A percentile compares a stretch with the other conserved stretches of the same genome.
Evolutionary conservation across 2,888 invertebrate species (phyloP).

Genomic region (Acronicta alni): DNA sequence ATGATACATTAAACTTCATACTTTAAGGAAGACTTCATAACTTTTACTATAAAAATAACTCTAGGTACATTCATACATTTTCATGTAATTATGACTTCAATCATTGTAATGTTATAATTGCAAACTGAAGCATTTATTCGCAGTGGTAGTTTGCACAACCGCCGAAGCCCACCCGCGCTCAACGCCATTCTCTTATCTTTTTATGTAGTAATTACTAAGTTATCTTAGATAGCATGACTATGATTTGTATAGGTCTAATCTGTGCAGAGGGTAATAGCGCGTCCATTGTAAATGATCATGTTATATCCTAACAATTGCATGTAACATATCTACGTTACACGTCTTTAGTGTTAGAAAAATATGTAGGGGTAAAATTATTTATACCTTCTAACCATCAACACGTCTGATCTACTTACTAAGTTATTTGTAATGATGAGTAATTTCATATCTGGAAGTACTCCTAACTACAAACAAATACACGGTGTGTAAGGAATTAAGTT

Average conservation of each 20-base stretch:
- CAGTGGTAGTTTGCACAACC: conserved; percentile 57
- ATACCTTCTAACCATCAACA: no score
- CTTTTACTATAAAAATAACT: conserved; percentile 31
- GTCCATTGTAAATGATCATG: background rate
- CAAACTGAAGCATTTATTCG: conserved; percentile 37
- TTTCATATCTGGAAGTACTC: background rate
- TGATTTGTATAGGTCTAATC: background rate
- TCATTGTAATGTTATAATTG: conserved; percentile 29
- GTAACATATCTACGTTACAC: no score
- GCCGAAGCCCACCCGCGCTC: conserved; percentile 84
- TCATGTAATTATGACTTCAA: conserved; percentile 36
- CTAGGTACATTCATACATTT: conserved; percentile 66
- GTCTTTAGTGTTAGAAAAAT: no score
- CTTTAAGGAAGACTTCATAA: conserved; percentile 29
- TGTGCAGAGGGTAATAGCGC: background rate
- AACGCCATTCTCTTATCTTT: conserved; percentile 33
- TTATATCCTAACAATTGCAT: background rate
- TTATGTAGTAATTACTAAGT: conserved; percentile 23
- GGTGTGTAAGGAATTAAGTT: background rate
- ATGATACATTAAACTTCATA: conserved; percentile 17
- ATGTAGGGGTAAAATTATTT: no score
- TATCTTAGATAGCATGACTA: conserved; percentile 3
- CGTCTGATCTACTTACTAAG: no score
- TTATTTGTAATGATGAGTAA: background rate
- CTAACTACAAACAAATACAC: background rate